A percentile compares a stretch with the other conserved stretches of the same genome.
Evolutionary conservation across 2,888 invertebrate genomes (phyloP).

Genomic region (Pegoplata infirma): DNA sequence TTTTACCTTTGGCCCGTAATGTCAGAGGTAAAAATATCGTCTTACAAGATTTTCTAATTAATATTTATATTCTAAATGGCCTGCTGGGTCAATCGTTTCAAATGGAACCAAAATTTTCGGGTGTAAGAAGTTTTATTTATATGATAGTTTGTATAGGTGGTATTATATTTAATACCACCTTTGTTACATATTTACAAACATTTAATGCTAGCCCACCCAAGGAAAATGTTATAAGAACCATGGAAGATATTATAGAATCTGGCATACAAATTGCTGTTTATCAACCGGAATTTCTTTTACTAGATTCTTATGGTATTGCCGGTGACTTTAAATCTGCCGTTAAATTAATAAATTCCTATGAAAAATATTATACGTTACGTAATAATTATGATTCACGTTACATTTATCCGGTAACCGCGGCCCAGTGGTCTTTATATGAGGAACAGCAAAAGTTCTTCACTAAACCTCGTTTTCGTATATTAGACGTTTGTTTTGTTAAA

Average conservation of each 20-base stretch:
- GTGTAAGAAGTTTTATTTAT: conserved; percentile 54
- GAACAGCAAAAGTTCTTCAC: conserved; percentile 56
- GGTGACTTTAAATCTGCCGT: no score
- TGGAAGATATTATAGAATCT: conserved; percentile 44
- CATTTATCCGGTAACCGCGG: not conserved
- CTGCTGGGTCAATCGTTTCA: conserved; percentile 52
- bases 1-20: conserved; percentile 27
- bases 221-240: conserved; percentile 23
- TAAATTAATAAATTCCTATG: not conserved
- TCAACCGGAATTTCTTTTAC: not conserved
- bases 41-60: conserved; percentile 19
- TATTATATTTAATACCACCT: no score
- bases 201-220: no score
- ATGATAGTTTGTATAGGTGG: conserved; percentile 56
- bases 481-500: conserved; percentile 55
- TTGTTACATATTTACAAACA: no score
- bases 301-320: no score
- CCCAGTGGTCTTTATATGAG: conserved; percentile 1
- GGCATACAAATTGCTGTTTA: conserved; percentile 45
- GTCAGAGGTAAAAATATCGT: conserved; percentile 1
- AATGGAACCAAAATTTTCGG: conserved; percentile 20
- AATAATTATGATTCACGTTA: not conserved
- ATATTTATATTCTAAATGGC: conserved; percentile 49
- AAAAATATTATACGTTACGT: not conserved
- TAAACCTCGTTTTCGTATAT: conserved; percentile 56